Evolutionary conservation across 2,888 invertebrate species (phyloP).

Genomic region (Drosophila atripex): DNA sequence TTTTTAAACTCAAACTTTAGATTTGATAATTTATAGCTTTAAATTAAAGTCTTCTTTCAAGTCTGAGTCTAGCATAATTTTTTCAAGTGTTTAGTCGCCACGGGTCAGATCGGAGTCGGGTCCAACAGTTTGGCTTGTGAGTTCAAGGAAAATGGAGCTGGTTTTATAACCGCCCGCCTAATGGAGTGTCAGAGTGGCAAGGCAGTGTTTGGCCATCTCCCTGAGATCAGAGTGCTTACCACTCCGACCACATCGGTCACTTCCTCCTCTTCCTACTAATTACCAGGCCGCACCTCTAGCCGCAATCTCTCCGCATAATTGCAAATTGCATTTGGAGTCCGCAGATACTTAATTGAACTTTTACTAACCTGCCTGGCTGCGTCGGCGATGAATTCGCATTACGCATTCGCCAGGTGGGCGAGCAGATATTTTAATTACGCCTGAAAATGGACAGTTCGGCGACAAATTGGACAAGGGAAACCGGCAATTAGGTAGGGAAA

Average conservation of each 20-base stretch:
- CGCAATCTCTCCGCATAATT: slow-evolving; percentile 5
- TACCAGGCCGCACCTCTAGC: neutral
- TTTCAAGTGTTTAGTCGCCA: slow-evolving; percentile 2
- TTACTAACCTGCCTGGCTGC: slow-evolving; percentile 45
- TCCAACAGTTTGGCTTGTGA: slow-evolving; percentile 27
- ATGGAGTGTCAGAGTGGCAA: slow-evolving; percentile 56
- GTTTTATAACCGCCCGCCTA: slow-evolving; percentile 52
- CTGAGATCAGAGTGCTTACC: slow-evolving; percentile 25
- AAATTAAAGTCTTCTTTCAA: neutral
- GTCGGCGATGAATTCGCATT: slow-evolving; percentile 43
- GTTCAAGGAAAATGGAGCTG: slow-evolving; percentile 75
- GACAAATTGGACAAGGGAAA: slow-evolving; percentile 46
- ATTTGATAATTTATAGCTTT: too few relatives aligned
- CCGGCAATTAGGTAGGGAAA: slow-evolving; percentile 33
- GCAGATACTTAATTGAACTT: slow-evolving; percentile 58
- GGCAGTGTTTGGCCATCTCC: slow-evolving; percentile 29
- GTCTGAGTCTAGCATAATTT: neutral
- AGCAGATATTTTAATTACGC: slow-evolving; percentile 67
- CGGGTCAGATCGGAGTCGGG: slow-evolving; percentile 24
- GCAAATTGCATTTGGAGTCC: too few relatives aligned
- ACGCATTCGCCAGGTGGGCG: slow-evolving; percentile 55
- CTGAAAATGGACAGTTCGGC: slow-evolving; percentile 36
- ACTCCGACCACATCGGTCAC: slow-evolving; percentile 16
- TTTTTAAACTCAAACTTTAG: too few relatives aligned
- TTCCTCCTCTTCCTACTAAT: slow-evolving; percentile 26